phyloP scores from a whole-genome alignment of 2,888 invertebrate species.

The Lepetodrilus schrolli region DNA sequence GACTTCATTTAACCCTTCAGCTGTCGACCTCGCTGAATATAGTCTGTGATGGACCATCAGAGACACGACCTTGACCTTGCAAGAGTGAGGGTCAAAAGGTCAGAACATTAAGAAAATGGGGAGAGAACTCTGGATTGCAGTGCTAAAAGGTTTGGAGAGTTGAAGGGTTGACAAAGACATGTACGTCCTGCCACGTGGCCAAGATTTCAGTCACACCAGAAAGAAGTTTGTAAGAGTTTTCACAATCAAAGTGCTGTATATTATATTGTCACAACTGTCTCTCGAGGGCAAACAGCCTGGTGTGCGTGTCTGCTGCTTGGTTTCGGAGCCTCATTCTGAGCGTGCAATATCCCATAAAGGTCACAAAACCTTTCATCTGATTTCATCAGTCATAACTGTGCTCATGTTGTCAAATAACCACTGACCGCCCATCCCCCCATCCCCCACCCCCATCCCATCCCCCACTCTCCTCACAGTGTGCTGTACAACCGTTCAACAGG shows the following conservation, averaged over 20 bases:
- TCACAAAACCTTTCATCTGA: no score
- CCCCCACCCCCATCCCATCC: neutral
- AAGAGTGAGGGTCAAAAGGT: no score
- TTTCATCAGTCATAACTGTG: no score
- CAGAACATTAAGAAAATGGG: no score
- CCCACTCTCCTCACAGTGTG: no score
- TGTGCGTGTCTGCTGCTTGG: constrained; percentile 18
- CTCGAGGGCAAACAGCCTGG: constrained; percentile 26
- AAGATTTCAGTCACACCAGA: neutral
- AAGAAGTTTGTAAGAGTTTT: neutral
- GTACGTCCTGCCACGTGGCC: no score
- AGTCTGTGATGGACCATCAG: constrained; percentile 1
- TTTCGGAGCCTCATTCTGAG: neutral
- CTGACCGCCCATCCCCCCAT: neutral
- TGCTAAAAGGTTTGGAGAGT: neutral
- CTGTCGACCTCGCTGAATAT: no score
- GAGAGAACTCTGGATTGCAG: no score
- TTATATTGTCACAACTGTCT: constrained; percentile 31
- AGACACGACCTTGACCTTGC: no score
- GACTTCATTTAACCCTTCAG: no score
- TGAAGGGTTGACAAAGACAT: no score
- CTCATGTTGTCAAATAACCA: neutral
- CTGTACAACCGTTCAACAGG: no score
- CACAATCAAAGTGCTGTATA: constrained; percentile 26
- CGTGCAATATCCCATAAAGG: constrained; percentile 4